Evolutionary conservation across 2,113 vertebrate genomes (phyloP).

Genomic region (Ictalurus punctatus): DNA sequence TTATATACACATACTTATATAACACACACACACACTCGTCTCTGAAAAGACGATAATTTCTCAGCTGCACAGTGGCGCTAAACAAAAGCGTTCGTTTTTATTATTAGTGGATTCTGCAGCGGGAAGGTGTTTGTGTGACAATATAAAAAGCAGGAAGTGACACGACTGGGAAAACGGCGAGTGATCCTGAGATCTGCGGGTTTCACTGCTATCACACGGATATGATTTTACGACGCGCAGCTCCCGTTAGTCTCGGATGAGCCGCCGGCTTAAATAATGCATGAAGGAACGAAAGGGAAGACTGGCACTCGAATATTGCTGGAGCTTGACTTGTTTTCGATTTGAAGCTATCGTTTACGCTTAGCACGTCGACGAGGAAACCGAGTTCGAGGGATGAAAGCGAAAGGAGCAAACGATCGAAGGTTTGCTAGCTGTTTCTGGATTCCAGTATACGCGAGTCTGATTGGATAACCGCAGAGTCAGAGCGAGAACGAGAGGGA

Average conservation of each 20-base stretch:
- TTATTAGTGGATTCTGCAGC: constrained; percentile 29
- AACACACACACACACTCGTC: not conserved
- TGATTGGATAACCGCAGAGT: not conserved
- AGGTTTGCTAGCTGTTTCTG: not conserved
- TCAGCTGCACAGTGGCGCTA: not conserved
- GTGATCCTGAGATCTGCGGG: constrained; percentile 24
- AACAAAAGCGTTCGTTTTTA: constrained; percentile 34
- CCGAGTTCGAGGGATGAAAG: not conserved
- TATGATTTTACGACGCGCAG: constrained; percentile 55
- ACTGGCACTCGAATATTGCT: constrained; percentile 9
- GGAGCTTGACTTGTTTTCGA: constrained; percentile 39
- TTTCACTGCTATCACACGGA: constrained; percentile 43
- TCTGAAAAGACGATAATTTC: not conserved
- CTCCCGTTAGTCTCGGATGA: constrained; percentile 53
- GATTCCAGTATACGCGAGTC: not conserved
- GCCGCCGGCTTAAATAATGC: constrained; percentile 63
- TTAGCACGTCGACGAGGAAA: not conserved
- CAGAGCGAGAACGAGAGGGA: not conserved
- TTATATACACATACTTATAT: not conserved
- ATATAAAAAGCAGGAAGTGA: constrained; percentile 38
- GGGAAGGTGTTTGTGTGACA: constrained; percentile 29
- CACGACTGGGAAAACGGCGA: constrained; percentile 18
- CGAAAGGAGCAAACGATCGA: not conserved
- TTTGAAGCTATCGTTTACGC: constrained; percentile 38
- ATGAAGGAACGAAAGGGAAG: constrained; percentile 40